Evolutionary conservation across 2,888 invertebrate genomes (phyloP).

Genomic region (Encarsia formosa): DNA sequence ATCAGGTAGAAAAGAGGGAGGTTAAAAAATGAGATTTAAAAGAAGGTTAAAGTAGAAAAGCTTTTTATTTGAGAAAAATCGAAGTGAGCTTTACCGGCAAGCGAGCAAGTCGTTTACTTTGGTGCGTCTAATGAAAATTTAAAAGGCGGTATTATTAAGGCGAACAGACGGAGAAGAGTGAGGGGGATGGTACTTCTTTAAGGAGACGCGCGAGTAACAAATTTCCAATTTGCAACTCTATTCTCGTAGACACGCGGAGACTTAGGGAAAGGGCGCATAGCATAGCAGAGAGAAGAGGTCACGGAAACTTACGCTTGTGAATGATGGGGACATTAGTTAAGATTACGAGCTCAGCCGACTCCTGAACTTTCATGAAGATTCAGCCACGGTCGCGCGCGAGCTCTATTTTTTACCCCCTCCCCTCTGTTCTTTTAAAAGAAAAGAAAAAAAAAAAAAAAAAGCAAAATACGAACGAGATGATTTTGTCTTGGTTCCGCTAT

Average conservation of each 20-base stretch:
- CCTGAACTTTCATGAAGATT: conserved; percentile 20
- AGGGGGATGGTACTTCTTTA: neutral
- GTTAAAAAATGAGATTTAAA: too few relatives aligned
- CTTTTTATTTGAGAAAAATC: too few relatives aligned
- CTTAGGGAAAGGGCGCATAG: neutral
- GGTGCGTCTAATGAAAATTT: conserved; percentile 27
- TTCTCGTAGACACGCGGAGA: too few relatives aligned
- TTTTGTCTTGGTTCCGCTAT: conserved; percentile 10
- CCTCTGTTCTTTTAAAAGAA: neutral
- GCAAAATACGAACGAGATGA: neutral
- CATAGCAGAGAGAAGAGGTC: conserved; percentile 1
- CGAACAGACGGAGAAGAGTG: neutral
- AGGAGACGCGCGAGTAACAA: conserved; percentile 13
- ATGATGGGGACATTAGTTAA: conserved; percentile 32
- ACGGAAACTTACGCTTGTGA: conserved; percentile 25
- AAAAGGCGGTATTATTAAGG: conserved; percentile 23
- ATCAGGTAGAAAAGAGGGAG: too few relatives aligned
- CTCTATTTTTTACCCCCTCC: neutral
- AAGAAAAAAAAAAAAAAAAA: neutral
- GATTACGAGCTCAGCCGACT: conserved; percentile 17
- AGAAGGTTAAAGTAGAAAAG: too few relatives aligned
- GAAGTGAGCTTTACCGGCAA: too few relatives aligned
- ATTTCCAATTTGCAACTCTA: conserved; percentile 30
- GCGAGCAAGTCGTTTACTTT: too few relatives aligned
- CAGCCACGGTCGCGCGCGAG: conserved; percentile 1